Evolutionary conservation across 2,888 invertebrate species (phyloP), one percentile per base, ranked within the genome.

Genomic region (Gibbula magus): DNA sequence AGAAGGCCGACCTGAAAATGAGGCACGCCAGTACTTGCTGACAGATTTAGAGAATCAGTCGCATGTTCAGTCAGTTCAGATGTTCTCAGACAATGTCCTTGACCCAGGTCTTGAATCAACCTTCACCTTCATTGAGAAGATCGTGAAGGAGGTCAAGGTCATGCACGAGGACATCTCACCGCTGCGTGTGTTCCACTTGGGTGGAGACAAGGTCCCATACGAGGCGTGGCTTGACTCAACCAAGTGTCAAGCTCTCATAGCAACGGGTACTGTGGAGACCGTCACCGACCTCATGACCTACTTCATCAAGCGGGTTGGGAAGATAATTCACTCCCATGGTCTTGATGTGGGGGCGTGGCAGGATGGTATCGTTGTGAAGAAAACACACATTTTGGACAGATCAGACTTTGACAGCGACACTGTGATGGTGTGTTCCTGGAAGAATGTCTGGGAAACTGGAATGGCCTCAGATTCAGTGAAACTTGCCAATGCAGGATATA

Each of bases 371-470:
- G 85, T 88, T 51, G 39, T 29, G 45, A 74, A 79, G 56, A 67
- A 61, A 18, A 70, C 22, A 5, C 53, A 32, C 32, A 39, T 76
- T 22, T 76, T 66, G 56, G 54, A 67, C 39, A 78, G 45, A 78
- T 54, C 79, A 22, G 83, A 83, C 75, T 86, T 89, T 75, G 83
- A 84, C 52, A 86, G 83, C 76, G 81, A 87, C 56, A 85, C 86
- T 35, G 89, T 89, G 56, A 77, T 84, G 78, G 88, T 87, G 8
- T 88, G 90, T 84, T 88, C 89, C 10, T 92, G 92, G 92, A 88
- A 90, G 82, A 92, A 92, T 85, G 88, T 91, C 0, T 91, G 91
- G 91, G 91, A 91, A 76, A 88, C 88, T n/a, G 91, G 91, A 1
- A 83, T 85, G 35, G 89, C 90, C 3, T 86, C 85, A 7, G 87